phyloP scores from a whole-genome alignment of 2,797 vertebrate species.

The Gymnopithys bicolor region DNA sequence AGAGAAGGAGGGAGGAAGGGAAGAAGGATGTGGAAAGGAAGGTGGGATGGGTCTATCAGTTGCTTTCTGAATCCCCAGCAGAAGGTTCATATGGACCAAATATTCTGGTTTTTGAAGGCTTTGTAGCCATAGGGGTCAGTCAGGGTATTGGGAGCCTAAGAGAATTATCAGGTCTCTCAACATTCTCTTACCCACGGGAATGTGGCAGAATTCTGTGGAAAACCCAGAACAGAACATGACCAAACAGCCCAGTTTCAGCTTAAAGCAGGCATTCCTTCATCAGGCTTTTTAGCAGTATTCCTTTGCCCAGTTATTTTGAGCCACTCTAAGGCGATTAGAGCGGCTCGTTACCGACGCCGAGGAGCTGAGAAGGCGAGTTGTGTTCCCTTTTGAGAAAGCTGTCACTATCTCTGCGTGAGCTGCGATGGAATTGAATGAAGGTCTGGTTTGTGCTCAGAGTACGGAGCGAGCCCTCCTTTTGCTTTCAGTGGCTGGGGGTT shows the following conservation, averaged over 20 bases:
- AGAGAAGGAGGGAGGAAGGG: neutral
- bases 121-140: neutral
- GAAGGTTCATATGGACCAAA: neutral
- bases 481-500: constrained; percentile 22
- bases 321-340: constrained; percentile 64
- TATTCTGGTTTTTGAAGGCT: neutral
- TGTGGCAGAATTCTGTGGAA: neutral
- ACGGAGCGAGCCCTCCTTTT: neutral
- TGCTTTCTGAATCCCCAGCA: neutral
- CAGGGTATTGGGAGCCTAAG: neutral
- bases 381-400: constrained; percentile 60
- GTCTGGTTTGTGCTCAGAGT: constrained; percentile 37
- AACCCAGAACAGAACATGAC: fast-evolving
- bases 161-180: neutral
- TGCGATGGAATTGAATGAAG: constrained; percentile 57
- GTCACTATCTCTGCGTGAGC: constrained; percentile 57
- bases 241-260: neutral
- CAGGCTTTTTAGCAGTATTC: neutral
- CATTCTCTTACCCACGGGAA: neutral
- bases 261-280: constrained; percentile 5
- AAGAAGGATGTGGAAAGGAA: neutral
- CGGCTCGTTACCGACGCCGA: neutral
- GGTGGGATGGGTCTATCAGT: neutral
- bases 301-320: constrained; percentile 50
- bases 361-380: constrained; percentile 47